phyloP scores from a whole-genome alignment of 2,888 invertebrate genomes.

The Parapristionchus giblindavisi region DNA sequence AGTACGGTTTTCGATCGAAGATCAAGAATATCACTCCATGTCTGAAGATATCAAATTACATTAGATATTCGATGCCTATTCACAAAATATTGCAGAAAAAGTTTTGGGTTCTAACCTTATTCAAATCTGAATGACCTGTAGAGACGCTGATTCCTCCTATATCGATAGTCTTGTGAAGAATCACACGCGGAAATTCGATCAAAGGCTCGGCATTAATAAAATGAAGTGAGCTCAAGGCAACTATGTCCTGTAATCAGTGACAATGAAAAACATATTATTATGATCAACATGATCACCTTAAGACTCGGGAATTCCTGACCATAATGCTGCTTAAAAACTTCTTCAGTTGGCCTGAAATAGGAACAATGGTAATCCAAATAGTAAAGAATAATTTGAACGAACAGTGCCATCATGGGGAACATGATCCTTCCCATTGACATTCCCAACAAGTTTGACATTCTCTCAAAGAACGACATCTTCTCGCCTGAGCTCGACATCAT shows the following conservation, averaged over 20 bases:
- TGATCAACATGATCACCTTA: too few species aligned
- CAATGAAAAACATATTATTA: too few species aligned
- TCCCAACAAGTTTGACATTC: conserved; percentile 15
- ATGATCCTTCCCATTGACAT: conserved; percentile 25
- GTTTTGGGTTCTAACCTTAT: conserved; percentile 3
- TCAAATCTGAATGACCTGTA: background rate
- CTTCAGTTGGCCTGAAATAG: too few species aligned
- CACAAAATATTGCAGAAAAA: background rate
- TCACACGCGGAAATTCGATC: conserved; percentile 21
- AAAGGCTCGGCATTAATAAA: conserved; percentile 27
- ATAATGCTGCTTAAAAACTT: too few species aligned
- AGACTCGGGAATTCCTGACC: too few species aligned
- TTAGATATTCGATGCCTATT: background rate
- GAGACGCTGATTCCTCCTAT: conserved; percentile 27
- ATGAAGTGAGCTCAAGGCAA: background rate
- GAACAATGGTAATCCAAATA: too few species aligned
- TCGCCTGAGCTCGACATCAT: conserved; percentile 11
- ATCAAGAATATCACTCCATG: background rate
- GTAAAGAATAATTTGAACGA: too few species aligned
- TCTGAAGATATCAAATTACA: background rate
- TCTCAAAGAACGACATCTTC: conserved; percentile 34
- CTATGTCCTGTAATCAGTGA: too few species aligned
- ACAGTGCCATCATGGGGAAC: background rate
- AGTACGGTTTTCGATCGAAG: conserved; percentile 6
- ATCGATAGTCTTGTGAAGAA: conserved; percentile 27